phyloP scores from a whole-genome alignment of 2,888 invertebrate species.

The Cheilosia vulpina region DNA sequence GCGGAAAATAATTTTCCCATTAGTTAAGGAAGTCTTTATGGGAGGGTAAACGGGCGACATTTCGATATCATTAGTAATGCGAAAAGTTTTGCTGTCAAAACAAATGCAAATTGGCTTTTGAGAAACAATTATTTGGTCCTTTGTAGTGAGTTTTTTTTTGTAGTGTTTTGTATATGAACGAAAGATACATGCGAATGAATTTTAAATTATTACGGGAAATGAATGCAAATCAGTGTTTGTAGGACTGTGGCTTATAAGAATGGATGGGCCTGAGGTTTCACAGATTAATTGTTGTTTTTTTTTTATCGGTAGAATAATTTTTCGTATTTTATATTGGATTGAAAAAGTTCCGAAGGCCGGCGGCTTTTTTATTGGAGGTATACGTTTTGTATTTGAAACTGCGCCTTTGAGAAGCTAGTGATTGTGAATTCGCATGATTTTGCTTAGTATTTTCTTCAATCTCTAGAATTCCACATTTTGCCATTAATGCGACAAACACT shows the following conservation, averaged over 20 bases:
- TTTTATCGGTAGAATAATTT: background rate
- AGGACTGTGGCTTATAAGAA: background rate
- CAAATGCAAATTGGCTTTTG: constrained; percentile 66
- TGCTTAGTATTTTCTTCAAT: no score
- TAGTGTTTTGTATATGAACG: background rate
- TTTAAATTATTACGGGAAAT: background rate
- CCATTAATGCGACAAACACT: no score
- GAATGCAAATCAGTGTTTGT: constrained; percentile 10
- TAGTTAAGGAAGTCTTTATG: constrained; percentile 71
- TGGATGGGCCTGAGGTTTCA: background rate
- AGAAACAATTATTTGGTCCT: constrained; percentile 50
- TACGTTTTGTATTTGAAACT: no score
- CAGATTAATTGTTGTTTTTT: background rate
- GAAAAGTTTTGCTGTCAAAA: constrained; percentile 47
- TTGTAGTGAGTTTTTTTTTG: constrained; percentile 10
- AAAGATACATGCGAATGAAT: background rate
- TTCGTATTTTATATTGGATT: background rate
- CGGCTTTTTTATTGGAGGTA: no score
- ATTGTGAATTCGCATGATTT: no score
- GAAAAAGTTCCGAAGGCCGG: no score
- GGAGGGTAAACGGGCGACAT: constrained; percentile 67
- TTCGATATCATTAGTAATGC: constrained; percentile 61
- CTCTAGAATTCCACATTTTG: no score
- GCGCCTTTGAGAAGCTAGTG: no score
- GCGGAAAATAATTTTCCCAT: constrained; percentile 48